Evolutionary conservation across 2,888 invertebrate species (phyloP).

Genomic region (Nymphalis urticae): DNA sequence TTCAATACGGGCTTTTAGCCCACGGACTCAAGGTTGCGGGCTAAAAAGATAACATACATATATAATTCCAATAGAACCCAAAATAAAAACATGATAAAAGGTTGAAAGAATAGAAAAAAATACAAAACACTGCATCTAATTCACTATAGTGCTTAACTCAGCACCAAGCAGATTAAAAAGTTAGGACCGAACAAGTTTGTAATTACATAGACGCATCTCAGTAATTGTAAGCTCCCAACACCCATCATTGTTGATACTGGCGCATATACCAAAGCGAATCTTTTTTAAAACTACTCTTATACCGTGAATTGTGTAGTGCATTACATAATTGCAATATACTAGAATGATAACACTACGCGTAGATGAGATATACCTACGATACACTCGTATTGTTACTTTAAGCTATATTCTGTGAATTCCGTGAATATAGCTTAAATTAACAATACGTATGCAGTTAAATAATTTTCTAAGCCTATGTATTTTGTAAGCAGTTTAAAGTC

Average conservation of each 20-base stretch:
- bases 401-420: too few species aligned
- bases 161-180: conserved; percentile 22
- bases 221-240: conserved; percentile 16
- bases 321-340: conserved; percentile 3
- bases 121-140: conserved; percentile 7
- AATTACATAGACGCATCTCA: conserved; percentile 24
- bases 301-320: conserved; percentile 1
- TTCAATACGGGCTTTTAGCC: too few species aligned
- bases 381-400: background rate
- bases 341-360: background rate
- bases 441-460: too few species aligned
- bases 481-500: too few species aligned
- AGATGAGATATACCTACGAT: background rate
- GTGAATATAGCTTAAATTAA: too few species aligned
- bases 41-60: too few species aligned
- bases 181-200: conserved; percentile 25
- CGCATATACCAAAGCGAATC: conserved; percentile 4
- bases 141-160: conserved; percentile 7
- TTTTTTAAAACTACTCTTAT: conserved; percentile 4
- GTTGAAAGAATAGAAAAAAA: background rate
- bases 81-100: too few species aligned
- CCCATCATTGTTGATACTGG: background rate
- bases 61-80: too few species aligned
- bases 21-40: too few species aligned
- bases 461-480: too few species aligned